Conservation (phyloP, 2,113 vertebrate species). For the Tricholaema leucomelas region DNA sequence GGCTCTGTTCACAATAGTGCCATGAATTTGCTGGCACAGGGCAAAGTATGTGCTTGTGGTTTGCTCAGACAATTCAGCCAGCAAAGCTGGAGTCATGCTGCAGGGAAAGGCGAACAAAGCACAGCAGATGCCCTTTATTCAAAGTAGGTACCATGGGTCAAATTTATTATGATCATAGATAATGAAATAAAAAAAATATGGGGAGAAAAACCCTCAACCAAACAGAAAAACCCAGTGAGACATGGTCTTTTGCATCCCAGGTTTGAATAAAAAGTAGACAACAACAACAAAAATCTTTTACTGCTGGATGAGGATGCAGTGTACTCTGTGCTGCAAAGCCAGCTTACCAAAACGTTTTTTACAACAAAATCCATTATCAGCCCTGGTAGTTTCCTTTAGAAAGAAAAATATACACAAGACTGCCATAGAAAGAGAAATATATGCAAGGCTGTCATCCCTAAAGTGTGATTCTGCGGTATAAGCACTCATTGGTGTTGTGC, state of each 20-base stretch:
- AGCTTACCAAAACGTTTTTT: not conserved
- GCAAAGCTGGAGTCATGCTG: not conserved
- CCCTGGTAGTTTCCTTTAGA: not conserved
- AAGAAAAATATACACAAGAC: not conserved
- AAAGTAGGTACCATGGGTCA: not conserved
- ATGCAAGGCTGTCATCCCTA: not conserved
- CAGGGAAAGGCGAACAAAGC: not conserved
- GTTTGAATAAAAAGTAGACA: not conserved
- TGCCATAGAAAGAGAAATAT: not conserved
- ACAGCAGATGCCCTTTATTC: not conserved
- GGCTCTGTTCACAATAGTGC: not conserved
- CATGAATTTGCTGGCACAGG: not conserved
- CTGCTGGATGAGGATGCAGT: not conserved
- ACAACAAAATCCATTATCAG: not conserved
- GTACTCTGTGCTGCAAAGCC: not conserved
- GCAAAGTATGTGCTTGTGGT: not conserved
- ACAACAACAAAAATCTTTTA: not conserved
- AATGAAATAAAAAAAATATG: not conserved
- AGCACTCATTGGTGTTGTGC: not conserved
- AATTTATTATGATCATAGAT: not conserved
- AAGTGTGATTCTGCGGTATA: not conserved
- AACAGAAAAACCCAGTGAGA: not conserved
- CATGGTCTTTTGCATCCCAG: not conserved
- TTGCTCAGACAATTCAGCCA: conserved; percentile 18
- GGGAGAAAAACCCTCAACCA: not conserved